phyloP scores from a whole-genome alignment of 2,113 vertebrate species.

The Nesoenas mayeri region DNA sequence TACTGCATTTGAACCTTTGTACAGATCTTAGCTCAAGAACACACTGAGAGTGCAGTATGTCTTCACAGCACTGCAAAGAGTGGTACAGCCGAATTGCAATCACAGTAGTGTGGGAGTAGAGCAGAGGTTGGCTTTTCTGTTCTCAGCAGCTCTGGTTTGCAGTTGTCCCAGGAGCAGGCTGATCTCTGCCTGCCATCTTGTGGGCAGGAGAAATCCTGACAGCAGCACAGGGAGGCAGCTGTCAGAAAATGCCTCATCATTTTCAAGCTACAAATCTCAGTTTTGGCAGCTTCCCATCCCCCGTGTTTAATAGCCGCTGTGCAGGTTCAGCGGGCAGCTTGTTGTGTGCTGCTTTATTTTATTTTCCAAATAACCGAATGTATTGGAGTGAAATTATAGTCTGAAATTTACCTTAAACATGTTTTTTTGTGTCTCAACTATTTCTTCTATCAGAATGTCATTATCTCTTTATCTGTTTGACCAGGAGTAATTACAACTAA shows the following conservation, averaged over 20 bases:
- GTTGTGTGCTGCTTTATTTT: neutral
- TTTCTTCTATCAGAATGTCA: neutral
- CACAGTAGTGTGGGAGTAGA: slow-evolving; percentile 35
- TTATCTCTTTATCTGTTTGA: neutral
- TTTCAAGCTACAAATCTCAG: neutral
- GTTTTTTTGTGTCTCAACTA: neutral
- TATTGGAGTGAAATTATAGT: neutral
- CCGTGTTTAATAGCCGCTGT: neutral
- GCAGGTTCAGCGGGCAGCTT: neutral
- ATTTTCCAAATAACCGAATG: neutral
- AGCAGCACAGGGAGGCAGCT: neutral
- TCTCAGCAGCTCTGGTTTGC: neutral
- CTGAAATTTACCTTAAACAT: neutral
- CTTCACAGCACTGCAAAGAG: slow-evolving; percentile 56
- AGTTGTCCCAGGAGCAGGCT: neutral
- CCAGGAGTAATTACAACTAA: neutral
- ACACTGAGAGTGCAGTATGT: slow-evolving; percentile 25
- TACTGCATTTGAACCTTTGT: neutral
- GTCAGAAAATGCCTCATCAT: neutral
- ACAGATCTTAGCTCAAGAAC: neutral
- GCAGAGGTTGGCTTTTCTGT: slow-evolving; percentile 14
- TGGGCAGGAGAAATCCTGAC: slow-evolving; percentile 53
- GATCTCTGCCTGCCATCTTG: slow-evolving; percentile 78
- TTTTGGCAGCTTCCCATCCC: neutral
- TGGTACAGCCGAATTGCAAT: slow-evolving; percentile 43